Evolutionary conservation across 2,888 invertebrate genomes (phyloP).

Genomic region (Nineta flava): DNA sequence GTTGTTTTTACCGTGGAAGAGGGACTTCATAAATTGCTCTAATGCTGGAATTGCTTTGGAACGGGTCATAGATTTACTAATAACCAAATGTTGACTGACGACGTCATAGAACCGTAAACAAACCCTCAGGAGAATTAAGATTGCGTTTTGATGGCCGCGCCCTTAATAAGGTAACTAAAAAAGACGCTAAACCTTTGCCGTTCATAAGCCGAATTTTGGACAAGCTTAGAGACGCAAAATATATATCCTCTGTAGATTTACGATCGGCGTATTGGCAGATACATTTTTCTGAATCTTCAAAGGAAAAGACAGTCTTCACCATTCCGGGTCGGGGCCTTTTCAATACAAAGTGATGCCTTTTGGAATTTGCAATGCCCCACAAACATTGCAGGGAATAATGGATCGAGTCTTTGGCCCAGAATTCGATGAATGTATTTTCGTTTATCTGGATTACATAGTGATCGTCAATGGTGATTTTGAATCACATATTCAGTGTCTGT

Average conservation of each 20-base stretch:
- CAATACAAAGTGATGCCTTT: slow-evolving; percentile 11
- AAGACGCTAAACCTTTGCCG: not conserved
- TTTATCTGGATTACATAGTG: slow-evolving; percentile 13
- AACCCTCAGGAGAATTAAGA: not conserved
- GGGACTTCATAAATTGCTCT: no score
- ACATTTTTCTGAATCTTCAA: not conserved
- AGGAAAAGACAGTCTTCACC: not conserved
- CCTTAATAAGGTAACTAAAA: not conserved
- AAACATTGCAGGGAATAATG: slow-evolving; percentile 13
- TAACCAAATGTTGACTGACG: no score
- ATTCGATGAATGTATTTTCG: slow-evolving; percentile 10
- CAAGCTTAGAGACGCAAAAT: not conserved
- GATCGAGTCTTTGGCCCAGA: slow-evolving; percentile 11
- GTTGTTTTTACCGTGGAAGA: no score
- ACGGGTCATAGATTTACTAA: no score
- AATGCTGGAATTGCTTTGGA: no score
- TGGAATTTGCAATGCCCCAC: slow-evolving; percentile 12
- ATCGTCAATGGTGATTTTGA: slow-evolving; percentile 11
- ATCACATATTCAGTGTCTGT: no score
- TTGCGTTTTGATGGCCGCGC: not conserved
- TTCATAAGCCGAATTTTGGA: not conserved
- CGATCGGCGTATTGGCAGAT: not conserved
- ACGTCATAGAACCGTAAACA: no score
- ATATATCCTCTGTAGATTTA: not conserved
- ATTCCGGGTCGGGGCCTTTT: not conserved